A percentile compares a stretch with the other conserved stretches of the same genome.
phyloP scores from a whole-genome alignment of 2,797 vertebrate genomes.

The Chelmon rostratus region DNA sequence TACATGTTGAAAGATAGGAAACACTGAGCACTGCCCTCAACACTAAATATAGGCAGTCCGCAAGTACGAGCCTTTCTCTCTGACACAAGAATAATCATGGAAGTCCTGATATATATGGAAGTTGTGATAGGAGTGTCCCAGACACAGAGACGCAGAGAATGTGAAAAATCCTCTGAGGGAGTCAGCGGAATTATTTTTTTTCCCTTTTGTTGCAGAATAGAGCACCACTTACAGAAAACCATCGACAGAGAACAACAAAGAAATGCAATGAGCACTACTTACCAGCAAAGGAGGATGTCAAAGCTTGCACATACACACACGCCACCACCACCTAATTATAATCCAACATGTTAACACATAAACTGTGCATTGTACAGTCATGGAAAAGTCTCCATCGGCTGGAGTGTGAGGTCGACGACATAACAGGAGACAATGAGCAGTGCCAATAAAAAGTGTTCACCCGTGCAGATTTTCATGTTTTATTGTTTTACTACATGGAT shows the following conservation, averaged over 20 bases:
- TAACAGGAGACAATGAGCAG: background rate
- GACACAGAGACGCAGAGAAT: background rate
- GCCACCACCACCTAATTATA: background rate
- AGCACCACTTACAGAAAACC: background rate
- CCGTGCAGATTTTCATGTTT: background rate
- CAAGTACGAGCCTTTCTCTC: constrained; percentile 27
- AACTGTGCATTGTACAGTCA: background rate
- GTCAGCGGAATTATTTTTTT: background rate
- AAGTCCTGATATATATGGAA: constrained; percentile 1
- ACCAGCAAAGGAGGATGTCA: background rate
- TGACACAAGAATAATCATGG: constrained; percentile 14
- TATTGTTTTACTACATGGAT: background rate
- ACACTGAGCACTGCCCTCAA: constrained; percentile 38
- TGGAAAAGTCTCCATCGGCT: background rate
- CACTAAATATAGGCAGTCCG: constrained; percentile 54
- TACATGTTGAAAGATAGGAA: constrained; percentile 63
- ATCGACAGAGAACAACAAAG: background rate
- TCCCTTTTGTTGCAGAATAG: background rate
- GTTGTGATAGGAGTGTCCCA: background rate
- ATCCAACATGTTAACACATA: background rate
- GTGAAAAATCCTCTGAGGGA: background rate
- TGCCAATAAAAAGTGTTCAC: background rate
- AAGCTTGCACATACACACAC: background rate
- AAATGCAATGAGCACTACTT: background rate
- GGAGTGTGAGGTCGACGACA: background rate